Base-by-base conservation (phyloP, 2,888 invertebrate species). In the Scaeva pyrastri region DNA sequence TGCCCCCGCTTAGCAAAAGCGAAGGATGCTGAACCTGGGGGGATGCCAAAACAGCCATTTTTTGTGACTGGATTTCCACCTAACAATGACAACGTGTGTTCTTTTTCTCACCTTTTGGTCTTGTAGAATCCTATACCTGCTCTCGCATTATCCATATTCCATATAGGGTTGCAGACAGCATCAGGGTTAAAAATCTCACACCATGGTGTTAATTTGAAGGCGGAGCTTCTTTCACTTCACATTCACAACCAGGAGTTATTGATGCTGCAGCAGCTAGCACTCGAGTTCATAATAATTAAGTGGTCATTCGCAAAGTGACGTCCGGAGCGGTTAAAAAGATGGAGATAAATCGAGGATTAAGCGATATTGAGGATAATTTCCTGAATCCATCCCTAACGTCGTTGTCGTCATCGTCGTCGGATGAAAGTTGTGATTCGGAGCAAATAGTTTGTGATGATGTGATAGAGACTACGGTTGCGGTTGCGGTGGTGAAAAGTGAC, bases 131-230 rank as follows among this genome's bases (percentile, higher is more conserved):
- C 39, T 12, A 45, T 75, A 77, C 77, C 86, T 86, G 77, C 66
- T 86, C 62, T 82, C 66, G 55, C 76, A 70, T 64, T 10, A 31
- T 55, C 14, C 56, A 64, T 66, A 8, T 39, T 55, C 14, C 56
- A 64, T 66, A 16, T 23, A 74, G 84, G 88, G 78, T 81, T 82
- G 81, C 74, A 60, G 48, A 43, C 36, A 72, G 6, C 31, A 31
- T 31, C 31, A 31, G 31, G 21, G 36, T 12, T 39, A 68, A 71
- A 48, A 26, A 73, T 72, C 75, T 80, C 71, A 79, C 81, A 87
- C 60, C 23, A 23, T 52, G 31, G 88, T 89, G 89, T 87, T 88
- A 88, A 89, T 89, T 87, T 86, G 55, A 89, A 78, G 90, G 90
- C 90, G 90, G 90, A 90, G 90, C 88, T 88, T 77, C 52, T 70